Base-by-base conservation (phyloP, 2,113 vertebrate species). In the Chitala chitala region DNA sequence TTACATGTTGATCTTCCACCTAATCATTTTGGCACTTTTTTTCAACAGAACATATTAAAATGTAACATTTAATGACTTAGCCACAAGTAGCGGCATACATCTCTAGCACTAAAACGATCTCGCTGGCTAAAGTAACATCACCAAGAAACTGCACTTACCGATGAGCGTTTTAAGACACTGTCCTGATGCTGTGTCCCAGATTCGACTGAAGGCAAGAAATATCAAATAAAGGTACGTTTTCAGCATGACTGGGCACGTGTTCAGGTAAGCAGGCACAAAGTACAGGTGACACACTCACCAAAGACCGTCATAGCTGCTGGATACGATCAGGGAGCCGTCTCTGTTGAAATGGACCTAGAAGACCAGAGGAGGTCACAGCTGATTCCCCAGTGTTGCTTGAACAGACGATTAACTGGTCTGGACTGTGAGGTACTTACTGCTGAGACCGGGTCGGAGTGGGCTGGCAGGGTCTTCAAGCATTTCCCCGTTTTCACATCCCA, bases 401-500 rank as follows among this genome's bases (percentile, higher is more conserved):
- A n/a, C n/a, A n/a, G n/a, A n/a, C n/a, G n/a, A n/a, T n/a, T n/a
- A n/a, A n/a, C n/a, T n/a, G n/a, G n/a, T n/a, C n/a, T n/a, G n/a
- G n/a, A n/a, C n/a, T n/a, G n/a, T n/a, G n/a, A 3, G 17, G n/a
- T 6, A 91, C 96, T 93, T 78, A 98, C 97, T 5, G 97, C 97
- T 4, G 97, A 99, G 63, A 99, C 96, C 0, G 97, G 96, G 81
- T 99, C 97, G 0, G 97, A 99, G 78, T 98, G 97, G 10, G 97
- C 96, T 0, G 97, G 97, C 85, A 98, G 75, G 0, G 97, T 99
- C 92, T 99, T 99, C 85, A 99, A 91, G 87, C 97, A 99, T 84
- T 98, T 99, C 69, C 97, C 97, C 0, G 96, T 98, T 79, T 98
- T 99, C 78, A 99, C 97, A 0, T 99, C 97, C 97, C 96, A 99